Percentiles rank a stretch among this genome's conserved stretches.
phyloP scores from a whole-genome alignment of 2,113 vertebrate genomes.

The Astur gentilis region DNA sequence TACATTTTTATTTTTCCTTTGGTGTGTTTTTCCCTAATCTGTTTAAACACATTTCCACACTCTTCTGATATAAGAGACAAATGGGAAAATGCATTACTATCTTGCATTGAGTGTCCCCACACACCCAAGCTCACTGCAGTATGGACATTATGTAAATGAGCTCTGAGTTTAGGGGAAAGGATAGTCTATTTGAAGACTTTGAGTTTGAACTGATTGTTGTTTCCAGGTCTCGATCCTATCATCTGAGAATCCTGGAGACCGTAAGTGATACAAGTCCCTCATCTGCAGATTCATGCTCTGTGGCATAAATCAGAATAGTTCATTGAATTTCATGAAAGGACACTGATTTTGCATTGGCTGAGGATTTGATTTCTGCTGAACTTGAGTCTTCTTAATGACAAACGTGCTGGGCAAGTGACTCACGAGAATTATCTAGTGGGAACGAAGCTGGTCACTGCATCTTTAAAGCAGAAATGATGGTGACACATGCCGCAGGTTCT shows the following conservation, averaged over 20 bases:
- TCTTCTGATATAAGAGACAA: neutral
- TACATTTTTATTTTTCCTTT: neutral
- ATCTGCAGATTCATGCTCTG: neutral
- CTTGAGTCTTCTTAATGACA: neutral
- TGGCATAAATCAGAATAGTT: neutral
- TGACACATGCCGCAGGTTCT: neutral
- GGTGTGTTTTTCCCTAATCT: neutral
- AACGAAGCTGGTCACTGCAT: neutral
- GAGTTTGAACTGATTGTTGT: neutral
- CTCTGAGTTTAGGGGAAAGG: neutral
- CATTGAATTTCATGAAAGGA: slow-evolving; percentile 11
- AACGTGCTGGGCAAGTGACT: neutral
- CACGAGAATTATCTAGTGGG: neutral
- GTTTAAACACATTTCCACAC: neutral
- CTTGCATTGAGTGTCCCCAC: neutral
- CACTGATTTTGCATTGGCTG: neutral
- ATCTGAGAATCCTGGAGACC: neutral
- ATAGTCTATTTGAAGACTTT: neutral
- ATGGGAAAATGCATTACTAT: neutral
- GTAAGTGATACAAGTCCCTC: neutral
- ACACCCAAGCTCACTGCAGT: neutral
- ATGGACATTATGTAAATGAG: neutral
- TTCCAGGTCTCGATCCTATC: neutral
- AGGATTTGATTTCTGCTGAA: neutral
- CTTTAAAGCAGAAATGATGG: neutral